Conservation (phyloP, 1,140 invertebrate species). For the Grapholita molesta region DNA sequence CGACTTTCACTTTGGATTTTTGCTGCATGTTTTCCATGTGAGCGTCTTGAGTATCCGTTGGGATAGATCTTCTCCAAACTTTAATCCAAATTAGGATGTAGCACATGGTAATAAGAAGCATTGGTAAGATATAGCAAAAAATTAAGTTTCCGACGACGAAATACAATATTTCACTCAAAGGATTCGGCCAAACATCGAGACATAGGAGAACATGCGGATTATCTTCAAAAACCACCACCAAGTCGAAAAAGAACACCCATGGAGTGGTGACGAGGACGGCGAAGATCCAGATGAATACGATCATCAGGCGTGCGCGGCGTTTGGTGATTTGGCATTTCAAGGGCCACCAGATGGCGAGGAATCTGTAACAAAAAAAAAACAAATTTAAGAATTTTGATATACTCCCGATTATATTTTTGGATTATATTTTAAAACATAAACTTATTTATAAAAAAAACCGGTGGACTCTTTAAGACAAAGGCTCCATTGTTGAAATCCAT, state of each 20-base stretch:
- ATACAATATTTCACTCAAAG: conserved; percentile 88
- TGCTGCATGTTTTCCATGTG: conserved; percentile 95
- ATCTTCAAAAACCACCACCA: conserved; percentile 86
- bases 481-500: too few relatives aligned
- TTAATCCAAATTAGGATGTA: conserved; percentile 96
- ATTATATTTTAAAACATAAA: too few relatives aligned
- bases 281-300: conserved; percentile 94
- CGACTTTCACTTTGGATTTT: conserved; percentile 95
- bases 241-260: conserved; percentile 93
- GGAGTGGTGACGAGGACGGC: conserved; percentile 91
- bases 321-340: conserved; percentile 95
- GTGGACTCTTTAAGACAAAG: too few relatives aligned
- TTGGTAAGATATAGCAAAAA: conserved; percentile 95
- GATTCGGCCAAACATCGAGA: conserved; percentile 90
- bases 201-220: conserved; percentile 86
- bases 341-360: conserved; percentile 96
- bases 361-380: conserved; percentile 84
- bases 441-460: too few relatives aligned
- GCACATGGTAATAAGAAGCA: conserved; percentile 93
- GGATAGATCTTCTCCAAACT: conserved; percentile 92
- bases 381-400: not conserved
- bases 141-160: conserved; percentile 94
- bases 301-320: conserved; percentile 89
- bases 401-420: not conserved
- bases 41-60: conserved; percentile 93